A percentile compares a stretch with the other conserved stretches of the same genome.
phyloP scores from a whole-genome alignment of 2,797 vertebrate genomes.

The Anniella stebbinsi region DNA sequence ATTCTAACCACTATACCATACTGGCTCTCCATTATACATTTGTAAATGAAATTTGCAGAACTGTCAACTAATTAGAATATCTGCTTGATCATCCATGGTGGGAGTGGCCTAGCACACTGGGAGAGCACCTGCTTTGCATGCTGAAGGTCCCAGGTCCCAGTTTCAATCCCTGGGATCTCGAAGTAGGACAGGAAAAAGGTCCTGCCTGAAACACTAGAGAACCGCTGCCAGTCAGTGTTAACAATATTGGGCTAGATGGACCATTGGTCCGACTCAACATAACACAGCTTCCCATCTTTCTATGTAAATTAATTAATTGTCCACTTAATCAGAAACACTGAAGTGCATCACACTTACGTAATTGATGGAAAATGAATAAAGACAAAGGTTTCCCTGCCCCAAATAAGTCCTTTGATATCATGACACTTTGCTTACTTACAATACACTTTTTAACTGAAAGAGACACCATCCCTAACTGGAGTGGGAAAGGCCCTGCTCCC shows the following conservation, averaged over 20 bases:
- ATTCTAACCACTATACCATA: too few relatives aligned
- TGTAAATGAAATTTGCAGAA: background rate
- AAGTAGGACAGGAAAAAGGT: too few relatives aligned
- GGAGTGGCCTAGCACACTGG: too few relatives aligned
- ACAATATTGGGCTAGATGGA: too few relatives aligned
- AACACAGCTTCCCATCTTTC: too few relatives aligned
- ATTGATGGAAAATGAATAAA: background rate
- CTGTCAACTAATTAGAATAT: conserved; percentile 5
- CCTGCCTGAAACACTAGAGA: too few relatives aligned
- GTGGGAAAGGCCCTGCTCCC: too few relatives aligned
- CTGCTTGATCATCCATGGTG: background rate
- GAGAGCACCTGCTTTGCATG: too few relatives aligned
- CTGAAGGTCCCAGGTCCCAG: too few relatives aligned
- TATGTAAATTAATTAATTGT: background rate
- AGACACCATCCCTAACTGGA: background rate
- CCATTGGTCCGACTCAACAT: too few relatives aligned
- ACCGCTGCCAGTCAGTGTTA: too few relatives aligned
- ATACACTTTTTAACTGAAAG: background rate
- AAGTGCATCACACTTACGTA: background rate
- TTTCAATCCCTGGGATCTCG: too few relatives aligned
- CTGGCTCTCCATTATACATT: background rate
- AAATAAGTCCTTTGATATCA: background rate
- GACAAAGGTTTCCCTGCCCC: background rate
- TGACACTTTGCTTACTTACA: background rate
- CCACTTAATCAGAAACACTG: background rate